A percentile compares a stretch with the other conserved stretches of the same genome.
phyloP scores from a whole-genome alignment of 2,797 vertebrate genomes.

The Numenius phaeopus region DNA sequence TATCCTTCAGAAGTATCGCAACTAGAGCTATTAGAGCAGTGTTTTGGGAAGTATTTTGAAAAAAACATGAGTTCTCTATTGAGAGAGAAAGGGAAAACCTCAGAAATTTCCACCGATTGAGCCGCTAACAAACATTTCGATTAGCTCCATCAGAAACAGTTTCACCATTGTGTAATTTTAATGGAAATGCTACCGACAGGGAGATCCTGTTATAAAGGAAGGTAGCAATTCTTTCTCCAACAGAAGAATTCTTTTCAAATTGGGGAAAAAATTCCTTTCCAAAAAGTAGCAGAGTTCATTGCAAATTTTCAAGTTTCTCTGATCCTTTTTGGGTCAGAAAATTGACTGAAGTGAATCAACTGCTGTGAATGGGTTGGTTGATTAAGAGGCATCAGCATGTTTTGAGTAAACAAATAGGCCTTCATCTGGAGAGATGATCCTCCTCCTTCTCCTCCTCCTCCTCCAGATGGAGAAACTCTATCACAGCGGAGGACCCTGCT shows the following conservation, averaged over 20 bases:
- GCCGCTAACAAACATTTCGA: not conserved
- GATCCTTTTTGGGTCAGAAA: not conserved
- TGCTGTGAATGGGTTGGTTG: not conserved
- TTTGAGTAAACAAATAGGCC: not conserved
- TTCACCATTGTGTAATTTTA: not conserved
- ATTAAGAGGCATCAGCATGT: not conserved
- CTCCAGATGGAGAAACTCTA: not conserved
- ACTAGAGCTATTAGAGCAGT: not conserved
- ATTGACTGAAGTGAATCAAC: not conserved
- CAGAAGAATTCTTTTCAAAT: not conserved
- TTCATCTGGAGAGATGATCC: not conserved
- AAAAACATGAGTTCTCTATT: not conserved
- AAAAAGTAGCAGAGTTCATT: not conserved
- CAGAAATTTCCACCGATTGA: not conserved
- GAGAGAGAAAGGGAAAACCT: not conserved
- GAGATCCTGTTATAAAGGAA: not conserved
- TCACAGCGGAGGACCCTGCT: not conserved
- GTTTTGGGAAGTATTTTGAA: not conserved
- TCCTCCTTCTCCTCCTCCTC: not conserved
- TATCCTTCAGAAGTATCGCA: not conserved
- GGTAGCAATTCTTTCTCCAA: not conserved
- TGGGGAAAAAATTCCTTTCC: not conserved
- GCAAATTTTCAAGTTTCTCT: not conserved
- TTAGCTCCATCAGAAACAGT: not conserved
- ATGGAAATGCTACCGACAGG: not conserved